Evolutionary conservation across 2,113 vertebrate genomes (phyloP).

Genomic region (Macaca nemestrina): DNA sequence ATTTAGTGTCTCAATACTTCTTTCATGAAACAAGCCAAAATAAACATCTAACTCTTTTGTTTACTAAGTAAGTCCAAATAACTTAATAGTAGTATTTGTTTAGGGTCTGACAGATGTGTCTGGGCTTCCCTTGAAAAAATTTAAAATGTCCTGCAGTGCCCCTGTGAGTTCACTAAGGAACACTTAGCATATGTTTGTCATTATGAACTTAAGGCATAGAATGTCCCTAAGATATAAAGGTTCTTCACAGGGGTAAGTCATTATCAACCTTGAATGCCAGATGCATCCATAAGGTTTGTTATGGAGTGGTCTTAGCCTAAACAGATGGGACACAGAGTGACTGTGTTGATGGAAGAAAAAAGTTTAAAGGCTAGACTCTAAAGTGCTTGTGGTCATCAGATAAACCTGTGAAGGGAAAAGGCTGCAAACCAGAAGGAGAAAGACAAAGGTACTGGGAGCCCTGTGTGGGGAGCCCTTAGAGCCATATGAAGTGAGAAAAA

Average conservation of each 20-base stretch:
- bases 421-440: background rate
- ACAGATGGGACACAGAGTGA: background rate
- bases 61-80: slow-evolving; percentile 47
- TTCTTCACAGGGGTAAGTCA: background rate
- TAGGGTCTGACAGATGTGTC: slow-evolving; percentile 18
- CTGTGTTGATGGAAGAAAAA: background rate
- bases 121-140: slow-evolving; percentile 29
- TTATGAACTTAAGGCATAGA: background rate
- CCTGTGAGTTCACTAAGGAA: background rate
- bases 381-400: background rate
- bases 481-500: background rate
- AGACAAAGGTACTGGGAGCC: background rate
- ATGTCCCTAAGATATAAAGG: background rate
- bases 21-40: background rate
- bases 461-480: background rate
- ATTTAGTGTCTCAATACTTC: background rate
- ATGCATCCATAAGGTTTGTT: background rate
- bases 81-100: slow-evolving; percentile 33
- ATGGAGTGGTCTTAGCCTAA: background rate
- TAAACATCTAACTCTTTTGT: slow-evolving; percentile 3
- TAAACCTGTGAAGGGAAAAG: background rate
- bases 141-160: background rate
- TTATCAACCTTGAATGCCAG: background rate
- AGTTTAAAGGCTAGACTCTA: background rate
- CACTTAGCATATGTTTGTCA: background rate